Evolutionary conservation across 2,888 invertebrate genomes (phyloP).

Genomic region (Saturnia pavonia): DNA sequence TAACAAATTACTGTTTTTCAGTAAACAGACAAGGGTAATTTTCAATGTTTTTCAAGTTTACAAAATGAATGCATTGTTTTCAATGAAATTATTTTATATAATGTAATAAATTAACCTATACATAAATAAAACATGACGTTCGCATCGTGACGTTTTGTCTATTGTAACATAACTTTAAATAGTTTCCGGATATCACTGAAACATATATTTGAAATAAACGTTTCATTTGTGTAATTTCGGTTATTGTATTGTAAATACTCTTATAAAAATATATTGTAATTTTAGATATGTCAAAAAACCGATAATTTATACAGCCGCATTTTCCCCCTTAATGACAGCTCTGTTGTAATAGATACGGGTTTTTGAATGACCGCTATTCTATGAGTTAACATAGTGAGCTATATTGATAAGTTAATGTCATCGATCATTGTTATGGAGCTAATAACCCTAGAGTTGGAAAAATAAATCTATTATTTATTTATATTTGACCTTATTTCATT

Average conservation of each 20-base stretch:
- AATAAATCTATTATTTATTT: not conserved
- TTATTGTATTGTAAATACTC: not conserved
- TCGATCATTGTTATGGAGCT: not conserved
- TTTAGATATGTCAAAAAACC: not conserved
- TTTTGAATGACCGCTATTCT: not conserved
- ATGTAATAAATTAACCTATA: too few species aligned
- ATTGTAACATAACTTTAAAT: too few species aligned
- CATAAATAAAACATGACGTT: too few species aligned
- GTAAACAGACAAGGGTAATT: not conserved
- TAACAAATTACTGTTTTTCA: not conserved
- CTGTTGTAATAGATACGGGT: too few species aligned
- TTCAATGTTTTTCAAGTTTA: not conserved
- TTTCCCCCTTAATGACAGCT: not conserved
- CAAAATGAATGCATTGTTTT: not conserved
- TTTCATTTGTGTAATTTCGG: too few species aligned
- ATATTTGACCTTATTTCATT: not conserved
- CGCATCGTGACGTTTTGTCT: too few species aligned
- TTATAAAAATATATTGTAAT: not conserved
- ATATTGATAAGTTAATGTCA: constrained; percentile 5
- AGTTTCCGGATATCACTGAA: not conserved
- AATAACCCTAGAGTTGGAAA: not conserved
- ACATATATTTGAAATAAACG: not conserved
- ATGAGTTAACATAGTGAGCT: not conserved
- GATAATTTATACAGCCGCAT: not conserved
- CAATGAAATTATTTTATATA: too few species aligned